A percentile compares a stretch with the other conserved stretches of the same genome.
These are phyloP conservation scores for Xylocopa sonorina DNA, from an alignment of 1,140 invertebrate species.

Conservation along the genomic window DNA sequence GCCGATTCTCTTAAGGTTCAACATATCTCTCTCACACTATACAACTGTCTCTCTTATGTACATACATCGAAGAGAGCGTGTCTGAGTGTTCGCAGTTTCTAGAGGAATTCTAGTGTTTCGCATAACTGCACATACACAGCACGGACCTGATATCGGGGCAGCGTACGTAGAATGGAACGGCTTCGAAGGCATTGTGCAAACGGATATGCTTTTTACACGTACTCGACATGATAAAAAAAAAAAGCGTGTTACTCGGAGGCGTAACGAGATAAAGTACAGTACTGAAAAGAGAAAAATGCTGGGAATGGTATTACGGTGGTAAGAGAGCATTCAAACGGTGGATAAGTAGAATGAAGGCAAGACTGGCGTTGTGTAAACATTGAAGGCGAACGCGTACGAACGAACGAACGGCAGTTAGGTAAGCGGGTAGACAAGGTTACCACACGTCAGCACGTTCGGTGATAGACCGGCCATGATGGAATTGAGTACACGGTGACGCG, in stretches of 20 bases:
- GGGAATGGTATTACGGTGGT: not conserved
- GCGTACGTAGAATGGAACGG: conserved; percentile 41
- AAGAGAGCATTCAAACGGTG: not conserved
- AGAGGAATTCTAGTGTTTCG: conserved; percentile 47
- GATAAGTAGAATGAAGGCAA: not conserved
- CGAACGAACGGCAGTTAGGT: not conserved
- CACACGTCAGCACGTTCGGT: conserved; percentile 43
- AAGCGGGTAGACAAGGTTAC: conserved; percentile 28
- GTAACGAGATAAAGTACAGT: not conserved
- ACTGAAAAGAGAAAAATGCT: too few relatives aligned
- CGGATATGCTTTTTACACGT: conserved; percentile 8
- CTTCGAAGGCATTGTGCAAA: conserved; percentile 38
- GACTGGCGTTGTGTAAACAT: not conserved
- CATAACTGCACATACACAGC: conserved; percentile 24
- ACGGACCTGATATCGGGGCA: conserved; percentile 18
- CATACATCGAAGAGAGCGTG: conserved; percentile 36
- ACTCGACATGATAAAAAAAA: not conserved
- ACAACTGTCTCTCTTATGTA: conserved; percentile 7
- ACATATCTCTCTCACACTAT: conserved; percentile 31
- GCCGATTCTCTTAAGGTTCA: conserved; percentile 67
- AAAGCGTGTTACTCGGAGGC: not conserved
- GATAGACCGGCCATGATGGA: conserved; percentile 70
- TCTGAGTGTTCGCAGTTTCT: conserved; percentile 40
- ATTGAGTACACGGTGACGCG: conserved; percentile 40
- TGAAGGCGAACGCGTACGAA: not conserved